Conservation (phyloP, 1,140 invertebrate species). For the Conopomorpha cramerella region DNA sequence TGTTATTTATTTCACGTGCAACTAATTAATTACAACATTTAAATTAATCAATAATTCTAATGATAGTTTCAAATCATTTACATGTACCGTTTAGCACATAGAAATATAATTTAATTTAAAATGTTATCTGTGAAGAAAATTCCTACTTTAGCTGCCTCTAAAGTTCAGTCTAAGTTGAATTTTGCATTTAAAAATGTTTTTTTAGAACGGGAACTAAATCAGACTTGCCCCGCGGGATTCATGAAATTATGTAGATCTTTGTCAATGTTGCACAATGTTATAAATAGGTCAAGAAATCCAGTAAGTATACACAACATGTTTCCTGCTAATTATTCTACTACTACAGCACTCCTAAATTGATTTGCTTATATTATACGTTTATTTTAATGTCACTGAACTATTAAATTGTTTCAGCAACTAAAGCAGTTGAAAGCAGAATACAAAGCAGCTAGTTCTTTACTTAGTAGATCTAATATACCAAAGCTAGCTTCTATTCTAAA, state of each 20-base stretch:
- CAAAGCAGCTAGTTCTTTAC: slow-evolving; percentile 28
- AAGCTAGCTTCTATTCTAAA: slow-evolving; percentile 14
- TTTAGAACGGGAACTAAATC: slow-evolving; percentile 18
- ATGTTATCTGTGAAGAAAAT: slow-evolving; percentile 42
- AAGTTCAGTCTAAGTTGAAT: slow-evolving; percentile 27
- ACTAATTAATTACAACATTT: no score
- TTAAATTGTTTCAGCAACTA: slow-evolving; percentile 22
- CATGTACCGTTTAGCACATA: no score
- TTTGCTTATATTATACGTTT: slow-evolving; percentile 2
- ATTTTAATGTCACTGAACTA: slow-evolving; percentile 1
- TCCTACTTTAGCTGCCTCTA: slow-evolving; percentile 25
- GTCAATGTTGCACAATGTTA: slow-evolving; percentile 26
- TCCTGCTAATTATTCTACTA: slow-evolving; percentile 1
- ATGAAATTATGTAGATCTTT: slow-evolving; percentile 31
- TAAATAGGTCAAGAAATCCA: slow-evolving; percentile 24
- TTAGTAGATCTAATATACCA: slow-evolving; percentile 30
- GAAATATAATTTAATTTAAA: slow-evolving; percentile 6
- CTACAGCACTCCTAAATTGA: slow-evolving; percentile 5
- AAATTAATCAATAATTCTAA: no score
- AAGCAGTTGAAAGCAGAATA: slow-evolving; percentile 30
- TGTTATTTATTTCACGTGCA: no score
- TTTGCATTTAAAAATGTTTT: slow-evolving; percentile 14
- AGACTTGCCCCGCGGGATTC: slow-evolving; percentile 19
- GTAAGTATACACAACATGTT: slow-evolving; percentile 21
- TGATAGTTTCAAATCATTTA: no score